phyloP scores from a whole-genome alignment of 2,797 vertebrate genomes.

The Fistularia commersonii region DNA sequence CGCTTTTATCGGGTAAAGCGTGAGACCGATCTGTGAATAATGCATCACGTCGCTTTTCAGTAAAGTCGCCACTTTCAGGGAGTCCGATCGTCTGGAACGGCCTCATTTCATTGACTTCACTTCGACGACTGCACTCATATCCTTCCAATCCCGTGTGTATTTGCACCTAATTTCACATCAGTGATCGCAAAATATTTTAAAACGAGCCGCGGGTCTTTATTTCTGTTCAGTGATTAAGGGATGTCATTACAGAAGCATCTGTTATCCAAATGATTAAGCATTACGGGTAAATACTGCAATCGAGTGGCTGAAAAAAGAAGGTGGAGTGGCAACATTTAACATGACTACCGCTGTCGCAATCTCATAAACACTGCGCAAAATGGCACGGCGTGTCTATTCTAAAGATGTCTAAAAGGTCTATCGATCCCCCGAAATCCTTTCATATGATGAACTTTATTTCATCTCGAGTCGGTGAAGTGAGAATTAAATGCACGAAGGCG shows the following conservation, averaged over 20 bases:
- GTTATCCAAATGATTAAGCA: conserved; percentile 28
- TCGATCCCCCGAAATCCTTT: conserved; percentile 11
- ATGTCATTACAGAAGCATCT: conserved; percentile 22
- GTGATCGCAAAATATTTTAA: conserved; percentile 18
- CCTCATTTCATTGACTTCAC: too few relatives aligned
- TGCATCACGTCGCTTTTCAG: too few relatives aligned
- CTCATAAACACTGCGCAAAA: conserved; percentile 1
- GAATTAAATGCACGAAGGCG: conserved; percentile 24
- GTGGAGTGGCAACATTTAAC: conserved; percentile 12
- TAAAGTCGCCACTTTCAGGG: too few relatives aligned
- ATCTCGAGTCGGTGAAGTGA: conserved; percentile 31
- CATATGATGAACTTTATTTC: conserved; percentile 22
- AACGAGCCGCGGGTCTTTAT: conserved; percentile 15
- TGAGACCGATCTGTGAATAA: too few relatives aligned
- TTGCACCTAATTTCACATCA: conserved; percentile 25
- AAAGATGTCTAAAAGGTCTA: conserved; percentile 5
- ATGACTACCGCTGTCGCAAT: conserved; percentile 1
- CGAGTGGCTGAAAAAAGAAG: conserved; percentile 6
- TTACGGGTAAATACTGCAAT: conserved; percentile 19
- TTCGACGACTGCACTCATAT: not conserved
- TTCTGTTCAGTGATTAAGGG: conserved; percentile 21
- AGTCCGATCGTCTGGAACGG: too few relatives aligned
- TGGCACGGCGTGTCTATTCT: conserved; percentile 1
- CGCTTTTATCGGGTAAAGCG: too few relatives aligned
- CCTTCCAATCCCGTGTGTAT: conserved; percentile 3